Conservation (phyloP, 2,113 vertebrate species). For the Tamias sibiricus region DNA sequence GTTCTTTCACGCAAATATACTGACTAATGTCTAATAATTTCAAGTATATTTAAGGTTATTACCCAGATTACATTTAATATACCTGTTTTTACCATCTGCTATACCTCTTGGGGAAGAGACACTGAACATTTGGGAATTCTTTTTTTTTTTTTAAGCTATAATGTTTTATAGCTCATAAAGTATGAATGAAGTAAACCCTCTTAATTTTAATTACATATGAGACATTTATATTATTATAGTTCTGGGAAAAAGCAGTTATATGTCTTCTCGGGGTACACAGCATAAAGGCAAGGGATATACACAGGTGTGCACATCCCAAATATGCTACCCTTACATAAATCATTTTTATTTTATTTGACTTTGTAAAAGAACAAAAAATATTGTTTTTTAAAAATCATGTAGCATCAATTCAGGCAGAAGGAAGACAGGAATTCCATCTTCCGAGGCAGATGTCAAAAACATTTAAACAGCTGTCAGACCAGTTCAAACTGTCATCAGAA, state of each 20-base stretch:
- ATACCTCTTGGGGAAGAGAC: slow-evolving; percentile 24
- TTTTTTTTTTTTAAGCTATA: slow-evolving; percentile 55
- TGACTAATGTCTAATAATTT: slow-evolving; percentile 66
- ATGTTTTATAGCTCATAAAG: slow-evolving; percentile 75
- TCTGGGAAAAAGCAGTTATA: slow-evolving; percentile 16
- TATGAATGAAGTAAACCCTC: slow-evolving; percentile 52
- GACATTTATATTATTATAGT: slow-evolving; percentile 25
- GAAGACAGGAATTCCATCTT: slow-evolving; percentile 34
- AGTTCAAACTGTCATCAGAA: slow-evolving; percentile 81
- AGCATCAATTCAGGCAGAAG: not conserved
- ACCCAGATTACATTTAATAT: slow-evolving; percentile 48
- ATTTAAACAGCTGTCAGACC: slow-evolving; percentile 89
- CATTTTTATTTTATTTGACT: not conserved
- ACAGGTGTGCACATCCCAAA: not conserved
- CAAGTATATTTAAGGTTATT: slow-evolving; percentile 55
- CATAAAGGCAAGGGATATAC: not conserved
- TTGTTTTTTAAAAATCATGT: not conserved
- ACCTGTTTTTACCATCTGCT: slow-evolving; percentile 54
- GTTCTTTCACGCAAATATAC: not conserved
- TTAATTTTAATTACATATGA: slow-evolving; percentile 70
- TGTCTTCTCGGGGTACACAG: not conserved
- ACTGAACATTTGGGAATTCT: slow-evolving; percentile 62
- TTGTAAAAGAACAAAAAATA: slow-evolving; percentile 24
- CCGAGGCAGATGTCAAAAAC: slow-evolving; percentile 85
- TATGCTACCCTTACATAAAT: not conserved